Evolutionary conservation across 2,113 vertebrate genomes (phyloP).

Genomic region (Prunella himalayana): DNA sequence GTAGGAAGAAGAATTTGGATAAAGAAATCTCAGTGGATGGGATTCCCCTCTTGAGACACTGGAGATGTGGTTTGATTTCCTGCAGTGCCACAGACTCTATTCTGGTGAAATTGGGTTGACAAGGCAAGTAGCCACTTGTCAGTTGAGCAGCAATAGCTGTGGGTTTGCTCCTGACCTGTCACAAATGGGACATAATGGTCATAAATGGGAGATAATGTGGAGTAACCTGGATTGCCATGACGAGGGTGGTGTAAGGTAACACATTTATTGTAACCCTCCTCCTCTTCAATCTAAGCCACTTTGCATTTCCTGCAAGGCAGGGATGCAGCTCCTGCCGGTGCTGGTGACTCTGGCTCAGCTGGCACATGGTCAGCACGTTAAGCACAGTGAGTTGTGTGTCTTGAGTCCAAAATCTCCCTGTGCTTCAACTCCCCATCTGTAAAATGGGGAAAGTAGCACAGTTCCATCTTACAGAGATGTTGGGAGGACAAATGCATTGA

Average conservation of each 20-base stretch:
- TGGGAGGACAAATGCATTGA: slow-evolving; percentile 64
- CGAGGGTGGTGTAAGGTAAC: background rate
- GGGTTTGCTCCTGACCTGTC: background rate
- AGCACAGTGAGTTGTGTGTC: background rate
- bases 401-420: slow-evolving; percentile 38
- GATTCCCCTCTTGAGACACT: background rate
- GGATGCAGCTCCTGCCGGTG: background rate
- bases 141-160: background rate
- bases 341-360: background rate
- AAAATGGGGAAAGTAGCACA: slow-evolving; percentile 40
- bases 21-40: background rate
- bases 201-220: background rate
- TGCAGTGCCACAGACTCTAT: background rate
- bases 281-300: background rate
- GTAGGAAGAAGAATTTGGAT: background rate
- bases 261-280: background rate
- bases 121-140: background rate
- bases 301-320: slow-evolving; percentile 15
- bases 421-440: slow-evolving; percentile 34
- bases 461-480: slow-evolving; percentile 58
- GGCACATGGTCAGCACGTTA: background rate
- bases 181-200: background rate
- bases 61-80: background rate
- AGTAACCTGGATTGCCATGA: background rate
- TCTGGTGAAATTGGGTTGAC: background rate